Evolutionary conservation across 2,113 vertebrate genomes (phyloP).

Genomic region (Ailurus styani): DNA sequence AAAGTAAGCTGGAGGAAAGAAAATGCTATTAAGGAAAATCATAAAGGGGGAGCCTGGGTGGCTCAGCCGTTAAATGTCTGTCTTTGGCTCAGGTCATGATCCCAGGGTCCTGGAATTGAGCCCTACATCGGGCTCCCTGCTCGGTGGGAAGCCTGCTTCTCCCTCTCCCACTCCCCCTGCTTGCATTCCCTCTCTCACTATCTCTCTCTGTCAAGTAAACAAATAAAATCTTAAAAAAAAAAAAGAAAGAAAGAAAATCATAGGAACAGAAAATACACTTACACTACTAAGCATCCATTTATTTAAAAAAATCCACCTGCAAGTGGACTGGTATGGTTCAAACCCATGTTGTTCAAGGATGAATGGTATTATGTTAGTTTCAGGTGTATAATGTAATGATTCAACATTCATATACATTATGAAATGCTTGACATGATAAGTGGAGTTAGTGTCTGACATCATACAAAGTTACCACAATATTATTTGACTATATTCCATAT

Average conservation of each 20-base stretch:
- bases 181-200: too few relatives aligned
- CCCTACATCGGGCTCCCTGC: too few relatives aligned
- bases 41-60: neutral
- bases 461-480: neutral
- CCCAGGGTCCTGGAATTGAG: too few relatives aligned
- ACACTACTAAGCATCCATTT: neutral
- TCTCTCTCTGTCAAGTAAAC: too few relatives aligned
- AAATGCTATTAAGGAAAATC: neutral
- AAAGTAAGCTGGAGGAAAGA: neutral
- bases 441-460: neutral
- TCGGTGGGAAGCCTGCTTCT: too few relatives aligned
- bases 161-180: too few relatives aligned
- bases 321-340: neutral
- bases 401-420: neutral
- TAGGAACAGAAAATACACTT: neutral
- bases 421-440: neutral
- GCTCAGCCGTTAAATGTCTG: too few relatives aligned
- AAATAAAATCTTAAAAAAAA: too few relatives aligned
- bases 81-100: too few relatives aligned
- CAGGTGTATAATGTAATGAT: neutral
- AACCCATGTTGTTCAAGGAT: neutral
- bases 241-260: neutral
- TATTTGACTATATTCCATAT: neutral
- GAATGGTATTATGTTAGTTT: neutral
- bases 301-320: neutral